Base-by-base conservation (phyloP, 2,888 invertebrate genomes). In the Mythimna ferrago region DNA sequence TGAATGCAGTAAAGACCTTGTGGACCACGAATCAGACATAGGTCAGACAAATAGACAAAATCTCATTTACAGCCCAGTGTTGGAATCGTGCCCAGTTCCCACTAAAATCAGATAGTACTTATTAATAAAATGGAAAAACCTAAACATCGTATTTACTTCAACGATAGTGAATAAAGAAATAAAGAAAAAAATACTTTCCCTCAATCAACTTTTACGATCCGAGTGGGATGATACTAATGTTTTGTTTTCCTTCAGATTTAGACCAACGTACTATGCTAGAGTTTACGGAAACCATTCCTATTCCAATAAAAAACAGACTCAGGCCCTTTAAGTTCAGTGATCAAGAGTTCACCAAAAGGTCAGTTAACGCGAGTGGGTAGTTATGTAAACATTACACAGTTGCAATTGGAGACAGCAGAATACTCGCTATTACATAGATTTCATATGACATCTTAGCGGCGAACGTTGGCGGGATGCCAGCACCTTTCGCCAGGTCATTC, bases 401-500 rank as follows among this genome's bases (percentile, higher is more conserved):
- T 87, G 85, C 85, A 87, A 87, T 80, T 74, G 81, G 70, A 85
- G 80, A 82, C 78, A 78, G 80, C 56, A 76, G 80, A 83, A 80
- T 82, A 84, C 81, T 86, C 71, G 66, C 81, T 76, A 67, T 68
- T 70, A 73, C 78, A 75, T 80, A 79, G 73, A 83, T 84, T 83
- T 84, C 79, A 72, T 64, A 78, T 73, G 73, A 84, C 71, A 78
- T 79, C 65, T 75, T 71, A 79, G 54, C 78, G 77, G 71, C 74
- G 21, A 80, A 67, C 76, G 62, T 86, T 93, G 93, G 93, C 90
- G 57, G 3, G 19, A 41, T 65, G 93, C 93, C 93, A 93, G 87
- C 80, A 76, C 88, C 92, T 93, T 93, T 92, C 91, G 91, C 91
- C 93, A 90, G 92, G 91, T 93, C 93, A 91, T 92, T 90, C 92